These are phyloP conservation scores for Hycleus phaleratus DNA, from an alignment of 1,140 invertebrate genomes.

Conservation along the genomic window DNA sequence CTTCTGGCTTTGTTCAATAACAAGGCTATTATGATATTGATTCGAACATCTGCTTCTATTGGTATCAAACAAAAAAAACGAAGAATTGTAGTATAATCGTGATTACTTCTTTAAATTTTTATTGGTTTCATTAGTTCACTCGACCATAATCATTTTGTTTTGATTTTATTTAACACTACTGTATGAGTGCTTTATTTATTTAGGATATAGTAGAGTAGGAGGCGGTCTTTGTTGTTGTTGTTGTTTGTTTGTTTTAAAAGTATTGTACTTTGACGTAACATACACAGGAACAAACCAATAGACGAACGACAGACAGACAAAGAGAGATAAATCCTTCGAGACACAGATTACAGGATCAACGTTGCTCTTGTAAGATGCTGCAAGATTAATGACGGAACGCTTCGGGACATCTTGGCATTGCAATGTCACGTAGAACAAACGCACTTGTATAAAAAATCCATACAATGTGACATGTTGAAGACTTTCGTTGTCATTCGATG, in stretches of 20 bases:
- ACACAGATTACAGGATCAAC: conserved; percentile 37
- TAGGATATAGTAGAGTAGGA: background rate
- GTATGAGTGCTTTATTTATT: too few species aligned
- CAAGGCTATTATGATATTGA: background rate
- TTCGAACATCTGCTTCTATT: background rate
- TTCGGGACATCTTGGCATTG: conserved; percentile 34
- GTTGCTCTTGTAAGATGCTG: conserved; percentile 27
- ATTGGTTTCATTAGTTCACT: too few species aligned
- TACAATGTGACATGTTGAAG: conserved; percentile 7
- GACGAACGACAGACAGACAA: conserved; percentile 32
- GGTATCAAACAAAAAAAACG: too few species aligned
- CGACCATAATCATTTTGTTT: too few species aligned
- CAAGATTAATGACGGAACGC: conserved; percentile 35
- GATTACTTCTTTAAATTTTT: too few species aligned
- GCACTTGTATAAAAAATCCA: conserved; percentile 19
- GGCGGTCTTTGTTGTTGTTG: conserved; percentile 6
- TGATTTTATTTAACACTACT: too few species aligned
- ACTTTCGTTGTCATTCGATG: background rate
- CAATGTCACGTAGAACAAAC: conserved; percentile 31
- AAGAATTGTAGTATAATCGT: too few species aligned
- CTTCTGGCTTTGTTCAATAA: too few species aligned
- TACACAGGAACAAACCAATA: conserved; percentile 7
- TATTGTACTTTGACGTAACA: background rate
- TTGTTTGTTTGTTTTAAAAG: background rate
- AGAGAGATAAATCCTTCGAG: conserved; percentile 37